Conservation (phyloP, 2,797 vertebrate genomes). For the Pelobates cultripes region DNA sequence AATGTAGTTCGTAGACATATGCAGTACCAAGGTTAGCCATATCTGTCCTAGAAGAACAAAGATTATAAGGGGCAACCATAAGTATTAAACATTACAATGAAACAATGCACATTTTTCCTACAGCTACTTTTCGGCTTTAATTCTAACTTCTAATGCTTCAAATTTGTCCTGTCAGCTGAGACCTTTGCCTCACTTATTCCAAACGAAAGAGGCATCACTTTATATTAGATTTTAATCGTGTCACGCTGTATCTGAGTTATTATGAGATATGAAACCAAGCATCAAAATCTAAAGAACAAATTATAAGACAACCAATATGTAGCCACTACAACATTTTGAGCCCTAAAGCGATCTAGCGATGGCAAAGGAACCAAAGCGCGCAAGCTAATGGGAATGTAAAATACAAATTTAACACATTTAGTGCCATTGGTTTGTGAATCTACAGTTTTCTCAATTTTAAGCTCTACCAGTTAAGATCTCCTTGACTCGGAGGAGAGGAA, state of each 20-base stretch:
- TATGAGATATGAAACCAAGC: constrained; percentile 59
- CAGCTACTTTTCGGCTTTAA: constrained; percentile 48
- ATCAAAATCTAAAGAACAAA: constrained; percentile 58
- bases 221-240: constrained; percentile 62
- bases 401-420: not conserved
- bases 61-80: constrained; percentile 27
- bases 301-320: constrained; percentile 48
- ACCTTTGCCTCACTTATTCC: constrained; percentile 55
- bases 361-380: constrained; percentile 3
- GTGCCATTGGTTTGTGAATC: not conserved
- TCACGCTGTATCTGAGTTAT: constrained; percentile 64
- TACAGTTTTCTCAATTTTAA: not conserved
- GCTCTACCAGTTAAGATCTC: not conserved
- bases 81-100: constrained; percentile 44
- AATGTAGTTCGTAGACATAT: too few species aligned
- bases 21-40: too few species aligned
- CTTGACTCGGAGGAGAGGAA: too few species aligned
- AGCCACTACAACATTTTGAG: constrained; percentile 24
- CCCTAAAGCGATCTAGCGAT: constrained; percentile 11
- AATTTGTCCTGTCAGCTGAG: constrained; percentile 38
- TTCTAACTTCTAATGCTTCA: constrained; percentile 49
- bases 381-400: constrained; percentile 50
- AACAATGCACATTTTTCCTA: constrained; percentile 43
- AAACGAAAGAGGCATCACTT: constrained; percentile 65
- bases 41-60: constrained; percentile 17